phyloP scores from a whole-genome alignment of 2,113 vertebrate species.

The Rhipidura dahli region DNA sequence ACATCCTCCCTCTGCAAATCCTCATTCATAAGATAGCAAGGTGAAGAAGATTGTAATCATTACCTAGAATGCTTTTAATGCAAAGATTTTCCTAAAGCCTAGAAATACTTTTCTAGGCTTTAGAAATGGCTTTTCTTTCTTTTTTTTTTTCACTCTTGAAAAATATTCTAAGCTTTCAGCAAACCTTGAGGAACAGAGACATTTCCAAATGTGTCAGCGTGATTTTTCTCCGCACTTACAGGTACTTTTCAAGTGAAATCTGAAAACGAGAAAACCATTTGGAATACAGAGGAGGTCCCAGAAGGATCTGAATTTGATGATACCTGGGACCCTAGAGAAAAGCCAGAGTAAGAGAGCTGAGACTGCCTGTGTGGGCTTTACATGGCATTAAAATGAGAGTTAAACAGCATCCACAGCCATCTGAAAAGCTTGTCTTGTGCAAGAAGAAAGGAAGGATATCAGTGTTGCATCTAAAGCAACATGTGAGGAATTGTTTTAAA shows the following conservation, averaged over 20 bases:
- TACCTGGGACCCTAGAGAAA: slow-evolving; percentile 79
- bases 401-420: background rate
- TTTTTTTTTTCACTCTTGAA: background rate
- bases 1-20: background rate
- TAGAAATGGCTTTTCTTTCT: background rate
- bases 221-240: slow-evolving; percentile 12
- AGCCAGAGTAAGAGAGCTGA: slow-evolving; percentile 85
- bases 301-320: slow-evolving; percentile 86
- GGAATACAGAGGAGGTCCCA: slow-evolving; percentile 82
- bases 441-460: background rate
- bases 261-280: slow-evolving; percentile 81
- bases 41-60: background rate
- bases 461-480: background rate
- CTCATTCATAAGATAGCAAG: background rate
- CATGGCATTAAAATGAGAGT: background rate
- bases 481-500: background rate
- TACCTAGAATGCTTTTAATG: background rate
- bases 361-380: background rate
- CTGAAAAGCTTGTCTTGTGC: background rate
- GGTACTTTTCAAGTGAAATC: slow-evolving; percentile 23
- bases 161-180: background rate
- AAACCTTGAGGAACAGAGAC: background rate
- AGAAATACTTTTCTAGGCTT: background rate
- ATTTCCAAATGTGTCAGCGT: background rate
- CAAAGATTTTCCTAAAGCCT: background rate